Conservation (phyloP, 2,113 vertebrate species). For the Labeo rohita region DNA sequence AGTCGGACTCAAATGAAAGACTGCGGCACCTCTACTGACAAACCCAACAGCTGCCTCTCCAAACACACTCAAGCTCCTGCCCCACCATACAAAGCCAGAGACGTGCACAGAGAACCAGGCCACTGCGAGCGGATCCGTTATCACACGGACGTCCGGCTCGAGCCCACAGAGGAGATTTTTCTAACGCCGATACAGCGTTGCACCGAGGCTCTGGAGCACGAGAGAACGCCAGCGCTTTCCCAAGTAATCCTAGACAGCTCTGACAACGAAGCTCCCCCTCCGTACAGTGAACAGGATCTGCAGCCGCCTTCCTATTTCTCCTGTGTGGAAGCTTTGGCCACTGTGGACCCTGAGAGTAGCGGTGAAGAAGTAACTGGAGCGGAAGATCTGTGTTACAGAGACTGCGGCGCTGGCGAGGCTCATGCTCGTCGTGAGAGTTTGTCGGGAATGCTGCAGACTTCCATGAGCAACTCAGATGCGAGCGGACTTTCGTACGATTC, state of each 20-base stretch:
- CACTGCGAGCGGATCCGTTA: constrained; percentile 89
- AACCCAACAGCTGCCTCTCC: constrained; percentile 83
- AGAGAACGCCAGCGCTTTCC: constrained; percentile 82
- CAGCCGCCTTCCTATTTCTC: constrained; percentile 73
- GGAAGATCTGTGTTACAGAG: constrained; percentile 63
- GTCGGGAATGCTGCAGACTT: constrained; percentile 76
- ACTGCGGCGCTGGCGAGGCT: constrained; percentile 42
- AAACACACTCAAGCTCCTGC: constrained; percentile 77
- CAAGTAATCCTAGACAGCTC: constrained; percentile 88
- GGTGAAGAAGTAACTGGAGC: constrained; percentile 55
- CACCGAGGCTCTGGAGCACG: constrained; percentile 77
- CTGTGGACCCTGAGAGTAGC: constrained; percentile 62
- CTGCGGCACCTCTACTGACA: constrained; percentile 91
- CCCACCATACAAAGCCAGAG: constrained; percentile 70
- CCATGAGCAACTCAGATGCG: constrained; percentile 90
- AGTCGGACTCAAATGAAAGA: constrained; percentile 87
- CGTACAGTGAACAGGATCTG: constrained; percentile 88
- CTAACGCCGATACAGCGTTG: constrained; percentile 91
- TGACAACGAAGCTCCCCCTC: constrained; percentile 84
- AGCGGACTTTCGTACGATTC: constrained; percentile 96
- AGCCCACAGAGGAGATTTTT: constrained; percentile 97
- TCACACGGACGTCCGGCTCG: constrained; percentile 87
- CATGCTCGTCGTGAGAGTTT: constrained; percentile 6
- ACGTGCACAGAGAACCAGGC: constrained; percentile 69
- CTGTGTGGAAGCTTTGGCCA: constrained; percentile 66